Evolutionary conservation across 2,888 invertebrate species (phyloP), one percentile per base, ranked within the genome.

Genomic region (Drosophila conformis): DNA sequence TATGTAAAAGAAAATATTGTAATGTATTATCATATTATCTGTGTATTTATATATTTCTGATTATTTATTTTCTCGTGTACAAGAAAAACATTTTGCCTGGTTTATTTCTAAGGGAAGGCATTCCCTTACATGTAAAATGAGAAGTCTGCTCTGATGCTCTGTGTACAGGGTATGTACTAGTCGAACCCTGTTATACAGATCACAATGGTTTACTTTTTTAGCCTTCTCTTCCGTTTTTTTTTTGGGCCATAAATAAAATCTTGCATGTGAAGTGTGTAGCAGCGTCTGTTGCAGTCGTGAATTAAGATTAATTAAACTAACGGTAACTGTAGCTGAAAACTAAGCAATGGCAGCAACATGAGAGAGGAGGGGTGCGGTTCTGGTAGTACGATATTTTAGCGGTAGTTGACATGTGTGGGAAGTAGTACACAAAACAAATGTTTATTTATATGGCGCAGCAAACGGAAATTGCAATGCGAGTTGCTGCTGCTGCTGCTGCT

Each of bases 281-380:
- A 70, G 78, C 71, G 72, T 83, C 89, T 90, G 90, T 69, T 90
- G 73, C 74, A 73, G 90, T 90, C 90, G 87, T 87, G 87, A 90
- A 87, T 87, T 87, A 87, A 87, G 87, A 87, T 87, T 87, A 87
- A 87, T 87, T 87, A 87, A 87, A 87, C 82, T 82, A 84, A 87
- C 87, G 83, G 85, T 76, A 88, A 75, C 86, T 68, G 87, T 67
- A 79, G 59, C 80, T 90, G 84, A 75, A 87, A 83, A 87, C 79
- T 76, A 83, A 90, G 71, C 61, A 67, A 54, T 42, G n/a, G 18
- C 36, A 35, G 59, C 51, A 42, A 53, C 21, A n/a, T 29, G 33
- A 18, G 31, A 0, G 25, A n/a, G 33, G 7, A 5, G 4, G 56
- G 27, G 18, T 10, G 54, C 49, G 11, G n/a, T 27, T 38, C 38